Base-by-base conservation (phyloP, 2,888 invertebrate species). In the Andrena dorsata region DNA sequence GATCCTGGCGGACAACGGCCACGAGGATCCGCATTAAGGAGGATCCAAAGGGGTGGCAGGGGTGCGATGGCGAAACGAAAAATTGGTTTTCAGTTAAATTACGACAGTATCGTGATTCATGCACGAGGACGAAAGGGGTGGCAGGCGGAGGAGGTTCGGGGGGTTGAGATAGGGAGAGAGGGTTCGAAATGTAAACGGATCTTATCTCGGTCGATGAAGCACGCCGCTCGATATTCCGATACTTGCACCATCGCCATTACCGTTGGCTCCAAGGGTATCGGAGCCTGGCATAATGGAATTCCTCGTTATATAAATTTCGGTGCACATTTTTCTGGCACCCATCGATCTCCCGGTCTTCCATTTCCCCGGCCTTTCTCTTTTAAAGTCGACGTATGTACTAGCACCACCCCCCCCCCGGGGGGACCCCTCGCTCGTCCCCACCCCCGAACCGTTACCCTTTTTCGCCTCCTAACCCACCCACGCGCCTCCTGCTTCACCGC, bases 171-270 rank as follows among this genome's bases (percentile, higher is more conserved):
- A 58, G 61, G 35, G 65, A 20, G 61, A 47, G 69, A 71, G 60
- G 64, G 76, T 73, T 64, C 51, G 78, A 80, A 88, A 88, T 86
- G 88, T 88, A 88, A 88, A 88, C 88, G 89, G 89, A 88, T 89
- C 89, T 88, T 88, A 88, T 88, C 88, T 87, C 85, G 85, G 87
- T 85, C 89, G 89, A 89, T 87, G 89, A 87, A 88, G 83, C 89
- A 87, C 87, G 80, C 78, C 83, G 87, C 77, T 88, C 88, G 87
- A 88, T 88, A 84, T 87, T 84, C 82, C 81, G 80, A 81, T 83
- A 83, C 78, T 53, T 47, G 78, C 63, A 70, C 74, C 65, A 80
- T 56, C 81, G 41, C 65, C 78, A 68, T 71, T 78, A 35, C 69
- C 72, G 56, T 28, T 70, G 65, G 71, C 86, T 73, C 51, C 73